Percentiles rank a stretch among this genome's conserved stretches.
Conservation (phyloP, 2,113 vertebrate species). For the Crypturellus undulatus region DNA sequence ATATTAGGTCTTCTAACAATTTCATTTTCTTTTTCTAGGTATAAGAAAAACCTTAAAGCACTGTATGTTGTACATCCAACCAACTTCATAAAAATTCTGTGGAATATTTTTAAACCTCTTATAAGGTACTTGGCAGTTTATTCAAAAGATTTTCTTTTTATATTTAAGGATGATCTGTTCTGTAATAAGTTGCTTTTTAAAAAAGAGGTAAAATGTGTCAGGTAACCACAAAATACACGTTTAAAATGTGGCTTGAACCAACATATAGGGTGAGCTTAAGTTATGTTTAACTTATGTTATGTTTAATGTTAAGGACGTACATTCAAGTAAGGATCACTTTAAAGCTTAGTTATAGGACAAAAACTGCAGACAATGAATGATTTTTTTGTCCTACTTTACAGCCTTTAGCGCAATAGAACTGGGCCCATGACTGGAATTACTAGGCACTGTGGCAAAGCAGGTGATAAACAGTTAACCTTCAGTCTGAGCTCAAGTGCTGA, state of each 20-base stretch:
- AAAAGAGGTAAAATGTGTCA: slow-evolving; percentile 28
- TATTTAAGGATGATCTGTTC: slow-evolving; percentile 5
- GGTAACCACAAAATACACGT: background rate
- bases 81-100: slow-evolving; percentile 87
- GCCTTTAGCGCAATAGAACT: background rate
- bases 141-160: background rate
- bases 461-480: background rate
- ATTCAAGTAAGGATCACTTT: background rate
- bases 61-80: slow-evolving; percentile 89
- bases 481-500: background rate
- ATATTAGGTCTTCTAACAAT: slow-evolving; percentile 23
- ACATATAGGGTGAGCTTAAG: background rate
- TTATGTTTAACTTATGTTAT: background rate
- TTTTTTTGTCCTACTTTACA: background rate
- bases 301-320: background rate
- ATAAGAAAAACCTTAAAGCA: slow-evolving; percentile 91
- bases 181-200: background rate
- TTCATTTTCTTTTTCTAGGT: slow-evolving; percentile 74
- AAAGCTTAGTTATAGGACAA: background rate
- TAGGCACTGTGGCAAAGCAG: background rate
- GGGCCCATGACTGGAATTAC: background rate
- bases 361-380: background rate
- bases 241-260: slow-evolving; percentile 18
- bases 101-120: slow-evolving; percentile 89
- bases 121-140: slow-evolving; percentile 80